Evolutionary conservation across 2,888 invertebrate species (phyloP).

Genomic region (Latrodectus hesperus): DNA sequence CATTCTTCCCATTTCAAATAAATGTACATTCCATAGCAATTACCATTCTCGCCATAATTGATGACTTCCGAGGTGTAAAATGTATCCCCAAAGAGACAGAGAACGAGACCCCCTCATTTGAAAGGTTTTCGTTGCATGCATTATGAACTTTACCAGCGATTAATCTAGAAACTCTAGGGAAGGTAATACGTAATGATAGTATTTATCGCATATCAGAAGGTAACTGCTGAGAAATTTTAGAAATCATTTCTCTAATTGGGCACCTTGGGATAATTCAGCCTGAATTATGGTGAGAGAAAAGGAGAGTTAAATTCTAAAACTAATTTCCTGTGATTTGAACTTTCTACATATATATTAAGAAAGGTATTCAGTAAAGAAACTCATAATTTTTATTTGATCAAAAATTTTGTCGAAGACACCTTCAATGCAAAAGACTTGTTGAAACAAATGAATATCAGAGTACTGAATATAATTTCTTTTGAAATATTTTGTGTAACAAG

Average conservation of each 20-base stretch:
- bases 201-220: conserved; percentile 20
- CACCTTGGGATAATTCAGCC: conserved; percentile 5
- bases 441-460: no score
- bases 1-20: neutral
- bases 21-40: neutral
- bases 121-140: neutral
- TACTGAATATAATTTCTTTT: no score
- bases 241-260: conserved; percentile 33
- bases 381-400: no score
- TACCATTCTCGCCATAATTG: neutral
- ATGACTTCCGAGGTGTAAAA: neutral
- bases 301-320: neutral
- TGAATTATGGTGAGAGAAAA: neutral
- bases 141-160: conserved; percentile 1
- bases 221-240: conserved; percentile 27
- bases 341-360: neutral
- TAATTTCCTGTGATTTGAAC: neutral
- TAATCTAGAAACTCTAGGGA: conserved; percentile 30
- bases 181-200: conserved; percentile 28
- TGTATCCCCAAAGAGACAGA: neutral
- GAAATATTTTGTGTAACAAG: no score
- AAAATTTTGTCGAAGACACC: no score
- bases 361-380: no score
- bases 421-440: no score
- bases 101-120: neutral